Evolutionary conservation across 2,797 vertebrate species (phyloP).

Genomic region (Phaenicophaeus curvirostris): DNA sequence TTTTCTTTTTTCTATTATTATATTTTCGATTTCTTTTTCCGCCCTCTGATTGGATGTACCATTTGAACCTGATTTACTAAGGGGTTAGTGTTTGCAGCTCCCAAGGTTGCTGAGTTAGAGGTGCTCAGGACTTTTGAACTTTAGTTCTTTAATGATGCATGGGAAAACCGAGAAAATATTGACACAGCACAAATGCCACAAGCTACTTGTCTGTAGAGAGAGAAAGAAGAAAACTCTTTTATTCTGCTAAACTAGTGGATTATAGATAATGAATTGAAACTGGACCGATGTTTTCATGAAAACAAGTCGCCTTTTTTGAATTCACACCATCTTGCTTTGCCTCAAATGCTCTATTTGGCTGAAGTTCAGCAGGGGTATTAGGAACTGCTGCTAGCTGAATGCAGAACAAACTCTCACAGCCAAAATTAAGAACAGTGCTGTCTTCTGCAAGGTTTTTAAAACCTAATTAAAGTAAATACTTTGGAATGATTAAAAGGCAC

Average conservation of each 20-base stretch:
- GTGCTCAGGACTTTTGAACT: background rate
- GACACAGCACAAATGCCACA: constrained; percentile 10
- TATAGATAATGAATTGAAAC: constrained; percentile 53
- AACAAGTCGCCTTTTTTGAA: constrained; percentile 45
- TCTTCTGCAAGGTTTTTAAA: constrained; percentile 73
- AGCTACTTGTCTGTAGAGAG: background rate
- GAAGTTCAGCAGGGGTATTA: constrained; percentile 46
- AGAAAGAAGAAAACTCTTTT: constrained; percentile 29
- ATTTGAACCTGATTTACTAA: background rate
- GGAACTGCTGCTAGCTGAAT: constrained; percentile 45
- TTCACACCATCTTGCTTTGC: constrained; percentile 50
- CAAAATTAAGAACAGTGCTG: constrained; percentile 77
- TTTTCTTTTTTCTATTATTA: background rate
- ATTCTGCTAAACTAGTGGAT: constrained; percentile 42
- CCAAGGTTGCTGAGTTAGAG: background rate
- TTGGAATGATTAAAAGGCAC: constrained; percentile 79
- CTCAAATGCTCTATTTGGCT: constrained; percentile 63
- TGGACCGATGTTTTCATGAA: constrained; percentile 58
- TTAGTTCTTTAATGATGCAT: background rate
- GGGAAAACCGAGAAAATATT: constrained; percentile 14
- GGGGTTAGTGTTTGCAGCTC: background rate
- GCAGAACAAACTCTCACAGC: constrained; percentile 59
- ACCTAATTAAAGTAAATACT: constrained; percentile 71
- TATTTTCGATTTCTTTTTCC: background rate
- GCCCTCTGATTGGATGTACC: background rate